These are phyloP conservation scores for Eutolmus rufibarbis DNA, from an alignment of 2,888 invertebrate genomes.

Conservation along the genomic window DNA sequence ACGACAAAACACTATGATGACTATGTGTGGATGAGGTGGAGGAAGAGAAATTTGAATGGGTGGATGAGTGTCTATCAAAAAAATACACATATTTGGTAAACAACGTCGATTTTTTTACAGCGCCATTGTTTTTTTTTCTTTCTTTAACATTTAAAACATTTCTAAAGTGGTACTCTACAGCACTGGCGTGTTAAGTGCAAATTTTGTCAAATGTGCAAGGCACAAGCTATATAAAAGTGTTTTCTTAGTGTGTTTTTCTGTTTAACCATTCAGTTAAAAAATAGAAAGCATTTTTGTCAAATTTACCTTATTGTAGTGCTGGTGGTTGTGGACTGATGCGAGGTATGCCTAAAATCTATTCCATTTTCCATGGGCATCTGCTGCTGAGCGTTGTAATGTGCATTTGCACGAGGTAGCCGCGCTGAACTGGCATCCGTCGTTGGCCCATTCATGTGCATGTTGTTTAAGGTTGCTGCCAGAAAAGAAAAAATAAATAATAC, in stretches of 20 bases:
- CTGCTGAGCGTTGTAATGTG: constrained; percentile 47
- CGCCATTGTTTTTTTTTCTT: background rate
- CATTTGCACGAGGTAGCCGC: constrained; percentile 43
- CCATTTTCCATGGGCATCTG: constrained; percentile 55
- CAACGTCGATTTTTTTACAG: background rate
- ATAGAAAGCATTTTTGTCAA: background rate
- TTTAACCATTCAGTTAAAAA: background rate
- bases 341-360: constrained; percentile 55
- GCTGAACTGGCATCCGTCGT: constrained; percentile 47
- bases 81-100: constrained; percentile 12
- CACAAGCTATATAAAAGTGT: background rate
- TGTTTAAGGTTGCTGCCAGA: constrained; percentile 48
- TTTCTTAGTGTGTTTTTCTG: background rate
- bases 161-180: background rate
- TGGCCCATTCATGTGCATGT: constrained; percentile 53
- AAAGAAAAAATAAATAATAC: constrained; percentile 6
- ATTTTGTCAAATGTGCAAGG: background rate
- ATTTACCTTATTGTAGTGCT: constrained; percentile 48
- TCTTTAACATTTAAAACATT: background rate
- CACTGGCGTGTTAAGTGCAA: background rate
- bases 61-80: constrained; percentile 52
- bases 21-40: constrained; percentile 49
- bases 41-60: constrained; percentile 59
- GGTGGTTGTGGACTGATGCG: constrained; percentile 49
- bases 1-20: constrained; percentile 42